Base-by-base conservation (phyloP, 2,797 vertebrate genomes). In the Clarias laeviceps region DNA sequence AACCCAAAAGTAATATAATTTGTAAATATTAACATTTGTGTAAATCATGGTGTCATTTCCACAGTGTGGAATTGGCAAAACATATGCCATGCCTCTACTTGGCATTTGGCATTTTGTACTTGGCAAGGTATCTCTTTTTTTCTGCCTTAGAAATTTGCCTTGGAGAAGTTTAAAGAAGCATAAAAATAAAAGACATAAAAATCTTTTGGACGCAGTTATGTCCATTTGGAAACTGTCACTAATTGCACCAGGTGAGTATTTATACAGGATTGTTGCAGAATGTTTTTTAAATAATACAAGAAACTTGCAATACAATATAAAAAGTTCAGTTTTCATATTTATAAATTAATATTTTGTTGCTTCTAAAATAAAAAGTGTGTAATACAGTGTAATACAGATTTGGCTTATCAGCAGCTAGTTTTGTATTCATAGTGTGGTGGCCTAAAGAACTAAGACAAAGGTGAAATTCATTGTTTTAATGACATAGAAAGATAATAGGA, bases 1-100 rank as follows among this genome's bases (percentile, higher is more conserved):
- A 32, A 76, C 20, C n/a, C 72, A 56, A 29, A 37, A 62, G 0
- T 61, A 27, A 65, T 37, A 80, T 45, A 0, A 62, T 45, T 40
- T 80, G 77, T 45, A 80, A 61, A 79, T 62, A 62, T 78, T 29
- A 78, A 61, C 20, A 27, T 80, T 34, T 62, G 61, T 45, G 64
- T 45, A 45, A 24, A 20, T 45, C 3, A 45, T 65, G 34, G 34
- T 40, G 20, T 45, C 22, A 64, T 79, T 62, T 79, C 6, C 61
- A 45, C 59, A 20, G 37, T 64, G 59, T n/a, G 24, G 59, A 40
- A 27, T 20, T 64, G 20, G 20, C 32, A 61, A 15, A 78, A 61
- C 32, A 78, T 61, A 12, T 78, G 57, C 29, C 24, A 15, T 62
- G 34, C 27, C 59, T 27, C 5, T 15, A 24, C 15, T 77, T 77